Evolutionary conservation across 1,140 invertebrate species (phyloP).

Genomic region (Drosophila lacertosa): DNA sequence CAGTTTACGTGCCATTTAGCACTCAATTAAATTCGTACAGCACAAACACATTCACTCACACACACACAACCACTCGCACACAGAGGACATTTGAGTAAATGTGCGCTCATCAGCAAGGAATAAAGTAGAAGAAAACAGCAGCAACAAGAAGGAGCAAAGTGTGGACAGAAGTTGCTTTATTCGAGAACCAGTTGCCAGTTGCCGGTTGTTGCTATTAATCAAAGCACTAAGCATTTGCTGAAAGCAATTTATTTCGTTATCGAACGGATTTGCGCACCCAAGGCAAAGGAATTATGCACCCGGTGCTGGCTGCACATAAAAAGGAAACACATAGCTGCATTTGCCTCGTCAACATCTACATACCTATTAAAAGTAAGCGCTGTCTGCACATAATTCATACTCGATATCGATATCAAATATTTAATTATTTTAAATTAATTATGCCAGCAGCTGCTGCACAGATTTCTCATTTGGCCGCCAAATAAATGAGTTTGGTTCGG

Average conservation of each 20-base stretch:
- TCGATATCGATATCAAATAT: slow-evolving; percentile 59
- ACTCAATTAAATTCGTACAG: slow-evolving; percentile 81
- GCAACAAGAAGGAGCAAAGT: slow-evolving; percentile 17
- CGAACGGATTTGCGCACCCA: slow-evolving; percentile 57
- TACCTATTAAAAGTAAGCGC: neutral
- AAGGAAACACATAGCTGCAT: slow-evolving; percentile 14
- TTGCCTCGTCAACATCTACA: neutral
- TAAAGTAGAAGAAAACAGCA: slow-evolving; percentile 13
- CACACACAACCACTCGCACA: neutral
- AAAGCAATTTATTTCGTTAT: slow-evolving; percentile 81
- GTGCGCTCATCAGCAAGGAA: slow-evolving; percentile 68
- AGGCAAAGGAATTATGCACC: slow-evolving; percentile 50
- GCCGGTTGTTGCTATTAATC: slow-evolving; percentile 67
- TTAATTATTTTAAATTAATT: slow-evolving; percentile 62
- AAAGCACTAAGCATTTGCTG: slow-evolving; percentile 75
- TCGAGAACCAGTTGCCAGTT: slow-evolving; percentile 50
- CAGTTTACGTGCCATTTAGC: slow-evolving; percentile 83
- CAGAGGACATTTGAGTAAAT: slow-evolving; percentile 68
- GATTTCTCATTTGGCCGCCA: slow-evolving; percentile 25
- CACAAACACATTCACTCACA: slow-evolving; percentile 55
- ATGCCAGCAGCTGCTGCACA: slow-evolving; percentile 31
- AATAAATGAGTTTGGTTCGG: slow-evolving; percentile 44
- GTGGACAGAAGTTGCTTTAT: slow-evolving; percentile 36
- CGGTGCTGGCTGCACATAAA: slow-evolving; percentile 54
- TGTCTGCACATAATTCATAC: slow-evolving; percentile 37